Percentiles rank a stretch among this genome's conserved stretches.
These are phyloP conservation scores for Penaeus indicus DNA, from an alignment of 1,140 invertebrate genomes.

Conservation along the genomic window DNA sequence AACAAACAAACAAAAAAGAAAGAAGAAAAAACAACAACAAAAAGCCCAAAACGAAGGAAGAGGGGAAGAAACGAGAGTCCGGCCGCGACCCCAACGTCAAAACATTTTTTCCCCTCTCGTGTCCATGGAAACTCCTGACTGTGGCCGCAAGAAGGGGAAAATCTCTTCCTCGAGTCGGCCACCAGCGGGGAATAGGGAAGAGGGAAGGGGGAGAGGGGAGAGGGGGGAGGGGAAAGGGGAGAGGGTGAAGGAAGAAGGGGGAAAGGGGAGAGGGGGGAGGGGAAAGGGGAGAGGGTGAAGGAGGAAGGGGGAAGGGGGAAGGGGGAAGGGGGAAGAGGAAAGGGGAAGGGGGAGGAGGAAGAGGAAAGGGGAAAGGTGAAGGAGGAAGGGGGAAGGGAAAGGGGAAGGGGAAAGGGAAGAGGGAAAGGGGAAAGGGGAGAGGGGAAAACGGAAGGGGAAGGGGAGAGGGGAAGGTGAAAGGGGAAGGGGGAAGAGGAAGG, in stretches of 20 bases:
- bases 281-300: background rate
- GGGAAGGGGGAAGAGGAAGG: background rate
- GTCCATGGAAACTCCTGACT: too few relatives aligned
- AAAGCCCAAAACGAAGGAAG: too few relatives aligned
- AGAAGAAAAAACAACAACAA: too few relatives aligned
- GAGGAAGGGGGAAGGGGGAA: background rate
- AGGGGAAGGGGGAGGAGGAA: background rate
- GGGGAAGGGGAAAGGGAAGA: background rate
- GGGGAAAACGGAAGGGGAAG: background rate
- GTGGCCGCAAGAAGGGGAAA: too few relatives aligned
- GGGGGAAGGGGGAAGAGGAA: background rate
- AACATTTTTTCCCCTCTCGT: too few relatives aligned
- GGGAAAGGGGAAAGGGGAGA: constrained; percentile 18
- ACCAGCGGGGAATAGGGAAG: background rate
- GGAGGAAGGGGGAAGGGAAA: background rate
- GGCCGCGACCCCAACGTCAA: too few relatives aligned
- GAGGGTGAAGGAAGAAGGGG: background rate
- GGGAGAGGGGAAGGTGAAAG: too few relatives aligned
- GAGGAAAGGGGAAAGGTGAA: background rate
- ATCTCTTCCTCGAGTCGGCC: too few relatives aligned
- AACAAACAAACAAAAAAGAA: too few relatives aligned
- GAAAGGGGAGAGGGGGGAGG: background rate
- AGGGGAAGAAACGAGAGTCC: background rate
- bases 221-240: background rate
- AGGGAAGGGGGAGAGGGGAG: background rate